Percentiles rank a stretch among this genome's conserved stretches.
These are phyloP conservation scores for Leucozona laternaria DNA, from an alignment of 2,888 invertebrate genomes.

Conservation along the genomic window DNA sequence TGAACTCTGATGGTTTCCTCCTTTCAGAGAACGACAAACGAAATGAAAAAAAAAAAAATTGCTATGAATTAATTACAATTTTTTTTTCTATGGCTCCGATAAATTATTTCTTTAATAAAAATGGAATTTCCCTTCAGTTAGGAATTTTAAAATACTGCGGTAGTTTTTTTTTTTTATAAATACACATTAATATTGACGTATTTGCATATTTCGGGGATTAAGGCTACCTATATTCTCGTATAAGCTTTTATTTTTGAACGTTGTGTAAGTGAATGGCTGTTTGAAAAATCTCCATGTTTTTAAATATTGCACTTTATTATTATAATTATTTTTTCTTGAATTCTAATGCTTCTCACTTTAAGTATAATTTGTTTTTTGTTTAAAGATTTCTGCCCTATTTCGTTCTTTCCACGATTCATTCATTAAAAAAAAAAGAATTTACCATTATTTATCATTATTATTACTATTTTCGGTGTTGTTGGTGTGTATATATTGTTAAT, in stretches of 20 bases:
- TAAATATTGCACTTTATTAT: background rate
- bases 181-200: background rate
- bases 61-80: slow-evolving; percentile 33
- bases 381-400: background rate
- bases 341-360: background rate
- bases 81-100: background rate
- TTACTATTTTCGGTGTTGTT: slow-evolving; percentile 71
- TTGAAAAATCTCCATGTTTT: background rate
- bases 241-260: background rate
- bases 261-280: background rate
- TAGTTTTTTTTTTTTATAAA: background rate
- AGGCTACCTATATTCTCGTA: background rate
- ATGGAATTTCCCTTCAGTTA: background rate
- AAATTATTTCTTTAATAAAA: slow-evolving; percentile 17
- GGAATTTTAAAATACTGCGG: background rate
- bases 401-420: slow-evolving; percentile 20
- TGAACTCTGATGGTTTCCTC: background rate
- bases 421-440: slow-evolving; percentile 10
- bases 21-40: background rate
- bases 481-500: slow-evolving; percentile 77
- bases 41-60: background rate
- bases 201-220: background rate
- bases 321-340: background rate
- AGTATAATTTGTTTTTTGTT: slow-evolving; percentile 13
- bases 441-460: slow-evolving; percentile 56